A percentile compares a stretch with the other conserved stretches of the same genome.
Evolutionary conservation across 2,888 invertebrate genomes (phyloP).

Genomic region (Acleris cristana): DNA sequence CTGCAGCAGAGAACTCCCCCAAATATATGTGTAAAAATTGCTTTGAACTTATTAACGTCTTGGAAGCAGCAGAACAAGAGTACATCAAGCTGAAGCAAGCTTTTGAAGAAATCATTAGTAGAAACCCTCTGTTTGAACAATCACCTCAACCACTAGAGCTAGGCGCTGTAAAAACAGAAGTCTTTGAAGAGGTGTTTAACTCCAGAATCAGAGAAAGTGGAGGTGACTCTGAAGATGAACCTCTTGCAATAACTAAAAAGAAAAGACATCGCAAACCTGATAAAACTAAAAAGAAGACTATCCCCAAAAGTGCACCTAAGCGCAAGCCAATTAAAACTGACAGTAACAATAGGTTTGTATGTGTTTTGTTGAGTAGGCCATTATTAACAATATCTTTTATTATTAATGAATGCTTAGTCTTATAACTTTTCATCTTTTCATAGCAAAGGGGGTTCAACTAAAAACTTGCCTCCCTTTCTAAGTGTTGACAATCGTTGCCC

Average conservation of each 20-base stretch:
- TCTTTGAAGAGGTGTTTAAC: constrained; percentile 40
- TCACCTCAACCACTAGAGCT: constrained; percentile 45
- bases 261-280: constrained; percentile 59
- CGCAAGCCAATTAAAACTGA: constrained; percentile 47
- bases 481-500: no score
- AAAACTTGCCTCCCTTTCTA: no score
- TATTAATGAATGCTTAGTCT: no score
- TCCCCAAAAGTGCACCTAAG: constrained; percentile 44
- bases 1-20: constrained; percentile 48
- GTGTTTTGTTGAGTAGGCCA: not conserved
- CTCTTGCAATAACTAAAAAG: constrained; percentile 65
- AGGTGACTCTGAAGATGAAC: constrained; percentile 69
- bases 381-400: no score
- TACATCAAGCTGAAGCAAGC: constrained; percentile 67
- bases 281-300: constrained; percentile 64
- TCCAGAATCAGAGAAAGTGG: constrained; percentile 40
- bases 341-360: constrained; percentile 47
- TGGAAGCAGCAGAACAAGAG: constrained; percentile 71
- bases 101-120: constrained; percentile 68
- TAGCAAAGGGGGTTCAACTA: no score
- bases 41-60: constrained; percentile 65
- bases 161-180: constrained; percentile 53
- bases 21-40: constrained; percentile 67
- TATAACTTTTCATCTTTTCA: no score
- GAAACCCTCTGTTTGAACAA: constrained; percentile 67